Percentiles rank a stretch among this genome's conserved stretches.
Conservation (phyloP, 2,888 invertebrate species). For the Conomelus anceps region DNA sequence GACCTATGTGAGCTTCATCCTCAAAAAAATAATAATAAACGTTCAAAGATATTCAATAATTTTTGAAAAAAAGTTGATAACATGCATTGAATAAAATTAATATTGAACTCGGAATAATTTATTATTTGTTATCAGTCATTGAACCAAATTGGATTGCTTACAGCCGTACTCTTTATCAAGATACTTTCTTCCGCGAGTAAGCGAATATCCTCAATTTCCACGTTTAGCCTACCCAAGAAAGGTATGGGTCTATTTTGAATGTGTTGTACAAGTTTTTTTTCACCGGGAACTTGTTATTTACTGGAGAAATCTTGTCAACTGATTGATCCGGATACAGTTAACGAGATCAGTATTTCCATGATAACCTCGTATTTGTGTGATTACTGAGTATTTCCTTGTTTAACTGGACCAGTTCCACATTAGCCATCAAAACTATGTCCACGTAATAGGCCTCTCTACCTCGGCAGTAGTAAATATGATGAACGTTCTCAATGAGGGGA, state of each 20-base stretch:
- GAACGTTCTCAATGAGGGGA: not conserved
- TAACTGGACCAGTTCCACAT: not conserved
- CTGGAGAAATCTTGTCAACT: not conserved
- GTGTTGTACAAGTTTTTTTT: not conserved
- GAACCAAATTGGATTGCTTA: not conserved
- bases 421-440: not conserved
- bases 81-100: not conserved
- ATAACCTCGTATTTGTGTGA: not conserved
- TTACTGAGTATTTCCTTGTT: not conserved
- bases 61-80: not conserved
- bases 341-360: not conserved
- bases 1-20: too few species aligned
- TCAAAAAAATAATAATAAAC: too few species aligned
- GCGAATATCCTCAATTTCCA: not conserved
- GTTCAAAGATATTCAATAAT: too few species aligned
- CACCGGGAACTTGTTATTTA: not conserved
- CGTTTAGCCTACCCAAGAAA: not conserved
- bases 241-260: not conserved
- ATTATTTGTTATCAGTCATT: not conserved
- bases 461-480: not conserved
- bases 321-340: not conserved
- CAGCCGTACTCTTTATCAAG: not conserved
- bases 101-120: not conserved
- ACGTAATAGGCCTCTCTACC: not conserved
- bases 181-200: not conserved